Conservation (phyloP, 2,113 vertebrate genomes). For the Porphyrio hochstetteri region DNA sequence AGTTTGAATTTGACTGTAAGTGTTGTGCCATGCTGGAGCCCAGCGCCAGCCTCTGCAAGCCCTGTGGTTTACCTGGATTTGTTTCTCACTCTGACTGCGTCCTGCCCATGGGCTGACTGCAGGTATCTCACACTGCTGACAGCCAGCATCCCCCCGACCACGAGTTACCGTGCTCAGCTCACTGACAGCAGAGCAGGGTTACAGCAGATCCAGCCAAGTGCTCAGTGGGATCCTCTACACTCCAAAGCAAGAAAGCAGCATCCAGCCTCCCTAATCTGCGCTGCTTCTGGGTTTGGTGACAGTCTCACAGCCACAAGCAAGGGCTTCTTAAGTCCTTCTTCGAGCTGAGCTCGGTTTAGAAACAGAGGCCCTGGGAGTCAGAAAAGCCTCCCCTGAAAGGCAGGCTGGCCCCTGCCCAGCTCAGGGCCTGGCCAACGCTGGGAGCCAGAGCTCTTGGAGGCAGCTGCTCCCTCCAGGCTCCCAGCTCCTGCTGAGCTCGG, state of each 20-base stretch:
- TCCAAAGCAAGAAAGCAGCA: neutral
- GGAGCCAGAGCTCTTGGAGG: neutral
- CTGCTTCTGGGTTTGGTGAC: neutral
- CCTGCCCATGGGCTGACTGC: neutral
- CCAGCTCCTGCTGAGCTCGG: neutral
- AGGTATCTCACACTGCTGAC: neutral
- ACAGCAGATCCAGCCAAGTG: neutral
- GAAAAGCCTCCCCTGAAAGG: neutral
- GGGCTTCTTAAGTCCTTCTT: neutral
- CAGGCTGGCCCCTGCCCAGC: neutral
- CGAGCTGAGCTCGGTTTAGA: neutral
- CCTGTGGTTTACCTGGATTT: neutral
- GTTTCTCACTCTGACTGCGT: neutral
- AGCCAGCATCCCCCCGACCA: neutral
- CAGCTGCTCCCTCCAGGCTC: neutral
- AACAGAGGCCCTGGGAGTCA: neutral
- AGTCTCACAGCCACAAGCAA: neutral
- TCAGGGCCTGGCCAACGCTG: neutral
- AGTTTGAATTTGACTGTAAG: neutral
- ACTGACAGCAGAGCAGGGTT: neutral
- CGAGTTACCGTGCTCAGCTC: neutral
- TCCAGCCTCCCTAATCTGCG: neutral
- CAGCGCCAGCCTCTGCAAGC: neutral
- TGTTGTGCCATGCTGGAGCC: rapidly evolving
- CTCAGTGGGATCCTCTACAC: neutral